Evolutionary conservation across 2,113 vertebrate genomes (phyloP).

Genomic region (Paraplagusia blochii): DNA sequence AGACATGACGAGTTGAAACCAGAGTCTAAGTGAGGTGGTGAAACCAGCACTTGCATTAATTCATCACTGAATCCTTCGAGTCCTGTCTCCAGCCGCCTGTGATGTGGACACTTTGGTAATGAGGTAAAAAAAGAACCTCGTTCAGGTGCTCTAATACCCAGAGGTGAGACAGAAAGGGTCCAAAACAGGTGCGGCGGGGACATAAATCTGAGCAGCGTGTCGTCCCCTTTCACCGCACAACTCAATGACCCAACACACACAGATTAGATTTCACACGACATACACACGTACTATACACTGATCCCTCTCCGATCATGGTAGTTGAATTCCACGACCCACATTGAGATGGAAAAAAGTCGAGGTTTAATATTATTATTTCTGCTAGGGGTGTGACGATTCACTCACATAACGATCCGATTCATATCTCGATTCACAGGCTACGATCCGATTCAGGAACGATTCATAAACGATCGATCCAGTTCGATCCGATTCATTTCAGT

Average conservation of each 20-base stretch:
- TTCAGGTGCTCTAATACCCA: conserved; percentile 9
- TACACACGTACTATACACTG: background rate
- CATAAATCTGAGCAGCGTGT: conserved; percentile 48
- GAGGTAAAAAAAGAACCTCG: conserved; percentile 32
- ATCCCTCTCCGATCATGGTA: too few species aligned
- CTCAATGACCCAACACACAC: background rate
- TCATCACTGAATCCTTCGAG: conserved; percentile 15
- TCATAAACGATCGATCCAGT: too few species aligned
- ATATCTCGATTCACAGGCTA: too few species aligned
- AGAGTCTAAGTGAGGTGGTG: background rate
- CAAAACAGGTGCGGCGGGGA: conserved; percentile 20
- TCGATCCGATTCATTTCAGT: too few species aligned
- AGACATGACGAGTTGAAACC: background rate
- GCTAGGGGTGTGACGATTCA: too few species aligned
- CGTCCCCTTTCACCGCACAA: background rate
- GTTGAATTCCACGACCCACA: too few species aligned
- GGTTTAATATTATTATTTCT: too few species aligned
- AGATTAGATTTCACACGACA: background rate
- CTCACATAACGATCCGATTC: too few species aligned
- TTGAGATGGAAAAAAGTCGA: too few species aligned
- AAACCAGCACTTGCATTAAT: conserved; percentile 18
- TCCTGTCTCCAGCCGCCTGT: conserved; percentile 10
- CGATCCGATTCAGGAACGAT: too few species aligned
- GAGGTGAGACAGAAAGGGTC: conserved; percentile 21
- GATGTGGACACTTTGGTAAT: conserved; percentile 33